Base-by-base conservation (phyloP, 2,113 vertebrate genomes). In the Pantherophis guttatus region DNA sequence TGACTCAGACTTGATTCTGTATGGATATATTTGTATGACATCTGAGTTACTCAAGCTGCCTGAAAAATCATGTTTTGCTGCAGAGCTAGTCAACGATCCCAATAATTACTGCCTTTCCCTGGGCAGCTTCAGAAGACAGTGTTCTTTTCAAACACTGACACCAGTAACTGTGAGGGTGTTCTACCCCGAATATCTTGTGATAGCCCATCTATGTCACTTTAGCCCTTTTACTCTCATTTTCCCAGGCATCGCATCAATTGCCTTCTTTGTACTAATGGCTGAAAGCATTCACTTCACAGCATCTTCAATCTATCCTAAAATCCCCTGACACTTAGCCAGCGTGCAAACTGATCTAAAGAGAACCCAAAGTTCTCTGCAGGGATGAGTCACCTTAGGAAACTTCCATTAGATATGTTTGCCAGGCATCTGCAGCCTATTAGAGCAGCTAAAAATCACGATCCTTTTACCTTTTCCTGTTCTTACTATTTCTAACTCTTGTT, bases 11-110 rank as follows among this genome's bases (percentile, higher is more conserved):
- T 24, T 17, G 86, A 39, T 53, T 15, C 54, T 81, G 59, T 87
- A 0, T 0, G 0, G 9, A 0, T 88, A 52, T 29, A 29, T 0
- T 1, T 39, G 23, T 87, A 52, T 24, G 86, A 70, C 2, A 9
- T 26, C 9, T 23, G 8, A 17, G 9, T 10, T 65, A 58, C 13
- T 44, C 88, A 1, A 26, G 86, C 3, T n/a, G 70, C 91, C 58
- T 9, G 24, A 89, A 89, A 26, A 13, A 21, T 6, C 26, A 2
- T 33, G 4, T 23, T 88, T 87, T 55, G 50, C 53, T 93, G 85
- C 55, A 9, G 8, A 29, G 91, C 33, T 21, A 19, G 23, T 55
- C n/a, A 0, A 15, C 2, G n/a, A 58, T 48, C 58, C 21, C 26
- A 7, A 0, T 5, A 90, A 90, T 90, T 57, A 70, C 21, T 1